Evolutionary conservation across 2,888 invertebrate species (phyloP).

Genomic region (Falcaria lacertinaria): DNA sequence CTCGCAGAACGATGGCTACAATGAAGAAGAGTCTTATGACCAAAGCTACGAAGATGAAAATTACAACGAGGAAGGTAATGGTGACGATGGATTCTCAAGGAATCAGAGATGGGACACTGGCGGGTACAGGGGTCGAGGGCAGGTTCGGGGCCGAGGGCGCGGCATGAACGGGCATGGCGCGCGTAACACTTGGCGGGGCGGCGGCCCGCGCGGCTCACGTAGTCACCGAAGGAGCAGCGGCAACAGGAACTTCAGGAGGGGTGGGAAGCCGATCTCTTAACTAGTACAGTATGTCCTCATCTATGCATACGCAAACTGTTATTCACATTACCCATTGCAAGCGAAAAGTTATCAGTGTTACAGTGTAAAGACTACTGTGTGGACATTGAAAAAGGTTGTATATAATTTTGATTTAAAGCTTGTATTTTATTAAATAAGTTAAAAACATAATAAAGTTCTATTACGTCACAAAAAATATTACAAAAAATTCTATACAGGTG

Average conservation of each 20-base stretch:
- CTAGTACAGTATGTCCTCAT: conserved; percentile 31
- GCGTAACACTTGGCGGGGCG: conserved; percentile 50
- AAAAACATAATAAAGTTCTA: conserved; percentile 64
- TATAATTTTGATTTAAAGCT: conserved; percentile 68
- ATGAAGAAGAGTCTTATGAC: conserved; percentile 46
- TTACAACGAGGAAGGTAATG: conserved; percentile 50
- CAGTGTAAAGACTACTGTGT: conserved; percentile 61
- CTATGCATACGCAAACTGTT: conserved; percentile 37
- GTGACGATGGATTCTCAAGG: conserved; percentile 41
- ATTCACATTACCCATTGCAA: conserved; percentile 39
- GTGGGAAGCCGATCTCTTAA: conserved; percentile 57
- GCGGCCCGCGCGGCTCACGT: conserved; percentile 45
- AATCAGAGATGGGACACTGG: conserved; percentile 65
- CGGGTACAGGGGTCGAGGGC: conserved; percentile 49
- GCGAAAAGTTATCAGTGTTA: conserved; percentile 46
- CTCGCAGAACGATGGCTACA: conserved; percentile 54
- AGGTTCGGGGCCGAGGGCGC: conserved; percentile 58
- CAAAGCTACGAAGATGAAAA: conserved; percentile 53
- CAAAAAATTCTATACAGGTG: conserved; percentile 48
- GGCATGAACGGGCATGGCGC: conserved; percentile 63
- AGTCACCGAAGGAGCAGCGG: conserved; percentile 55
- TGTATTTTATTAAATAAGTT: conserved; percentile 63
- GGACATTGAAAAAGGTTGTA: conserved; percentile 64
- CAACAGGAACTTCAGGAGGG: conserved; percentile 62
- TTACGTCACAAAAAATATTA: conserved; percentile 50